phyloP scores from a whole-genome alignment of 2,888 invertebrate genomes.

The Drosophila meridionalis region DNA sequence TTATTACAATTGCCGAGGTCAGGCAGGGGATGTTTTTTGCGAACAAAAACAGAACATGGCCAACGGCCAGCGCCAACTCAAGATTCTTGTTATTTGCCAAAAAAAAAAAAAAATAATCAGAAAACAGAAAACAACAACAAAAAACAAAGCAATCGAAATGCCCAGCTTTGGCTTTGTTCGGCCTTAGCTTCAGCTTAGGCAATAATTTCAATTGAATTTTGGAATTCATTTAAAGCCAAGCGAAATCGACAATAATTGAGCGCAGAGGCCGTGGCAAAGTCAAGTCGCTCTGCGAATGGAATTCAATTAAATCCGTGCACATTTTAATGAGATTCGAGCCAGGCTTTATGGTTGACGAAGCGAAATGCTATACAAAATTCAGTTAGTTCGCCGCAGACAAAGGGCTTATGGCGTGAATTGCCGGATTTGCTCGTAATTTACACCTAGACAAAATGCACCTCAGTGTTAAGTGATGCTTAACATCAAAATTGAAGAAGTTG shows the following conservation, averaged over 20 bases:
- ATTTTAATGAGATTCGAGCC: constrained; percentile 5
- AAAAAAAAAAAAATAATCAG: too few species aligned
- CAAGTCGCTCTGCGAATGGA: constrained; percentile 1
- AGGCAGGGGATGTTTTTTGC: constrained; percentile 27
- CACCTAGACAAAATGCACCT: constrained; percentile 14
- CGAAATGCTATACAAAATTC: constrained; percentile 12
- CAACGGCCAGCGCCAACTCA: background rate
- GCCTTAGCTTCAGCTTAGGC: background rate
- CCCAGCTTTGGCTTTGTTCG: background rate
- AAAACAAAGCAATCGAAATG: background rate
- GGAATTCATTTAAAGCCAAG: background rate
- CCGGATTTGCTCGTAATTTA: constrained; percentile 2
- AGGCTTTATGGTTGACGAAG: constrained; percentile 12
- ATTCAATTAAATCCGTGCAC: constrained; percentile 7
- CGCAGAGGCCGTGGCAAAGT: background rate
- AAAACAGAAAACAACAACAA: background rate
- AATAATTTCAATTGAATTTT: background rate
- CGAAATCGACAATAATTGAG: background rate
- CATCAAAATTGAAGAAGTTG: constrained; percentile 25
- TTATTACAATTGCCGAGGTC: constrained; percentile 45
- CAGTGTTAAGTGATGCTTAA: constrained; percentile 48
- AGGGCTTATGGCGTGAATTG: constrained; percentile 3
- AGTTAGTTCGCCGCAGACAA: constrained; percentile 5
- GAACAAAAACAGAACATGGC: constrained; percentile 13
- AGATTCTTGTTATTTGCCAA: background rate